Conservation (phyloP, 2,113 vertebrate species). For the Albula glossodonta region DNA sequence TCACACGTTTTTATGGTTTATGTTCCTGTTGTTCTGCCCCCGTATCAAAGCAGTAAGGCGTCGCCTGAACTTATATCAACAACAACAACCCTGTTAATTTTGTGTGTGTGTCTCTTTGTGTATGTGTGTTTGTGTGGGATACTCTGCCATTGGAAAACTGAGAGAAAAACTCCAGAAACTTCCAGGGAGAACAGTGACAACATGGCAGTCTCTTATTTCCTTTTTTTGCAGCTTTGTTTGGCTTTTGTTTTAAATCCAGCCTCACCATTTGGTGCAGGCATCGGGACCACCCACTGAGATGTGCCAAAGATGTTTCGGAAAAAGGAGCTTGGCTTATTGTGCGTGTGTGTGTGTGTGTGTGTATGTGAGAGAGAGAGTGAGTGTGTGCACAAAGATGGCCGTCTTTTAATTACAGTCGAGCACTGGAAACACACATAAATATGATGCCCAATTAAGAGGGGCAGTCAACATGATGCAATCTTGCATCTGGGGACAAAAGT, state of each 20-base stretch:
- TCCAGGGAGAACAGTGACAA: constrained; percentile 55
- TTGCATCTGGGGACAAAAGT: constrained; percentile 49
- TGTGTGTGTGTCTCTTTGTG: neutral
- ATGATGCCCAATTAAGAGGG: constrained; percentile 47
- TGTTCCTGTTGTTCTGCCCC: neutral
- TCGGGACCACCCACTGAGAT: constrained; percentile 67
- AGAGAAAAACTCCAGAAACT: constrained; percentile 42
- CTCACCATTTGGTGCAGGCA: constrained; percentile 67
- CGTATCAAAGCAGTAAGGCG: neutral
- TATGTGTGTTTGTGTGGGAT: neutral
- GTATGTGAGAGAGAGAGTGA: neutral
- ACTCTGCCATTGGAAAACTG: neutral
- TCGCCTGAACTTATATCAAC: constrained; percentile 54
- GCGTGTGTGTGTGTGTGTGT: constrained; percentile 4
- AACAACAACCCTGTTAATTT: constrained; percentile 45
- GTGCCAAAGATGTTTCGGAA: constrained; percentile 59
- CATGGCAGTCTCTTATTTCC: constrained; percentile 52
- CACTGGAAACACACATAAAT: constrained; percentile 48
- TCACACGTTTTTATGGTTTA: constrained; percentile 29
- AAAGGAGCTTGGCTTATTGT: constrained; percentile 42
- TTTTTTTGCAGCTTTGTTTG: constrained; percentile 63
- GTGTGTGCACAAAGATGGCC: constrained; percentile 47
- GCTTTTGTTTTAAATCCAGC: constrained; percentile 69
- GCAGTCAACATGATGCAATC: constrained; percentile 42
- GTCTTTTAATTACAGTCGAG: constrained; percentile 63